Conservation (phyloP, 2,888 invertebrate species). For the Flabesymbios commensalis region DNA sequence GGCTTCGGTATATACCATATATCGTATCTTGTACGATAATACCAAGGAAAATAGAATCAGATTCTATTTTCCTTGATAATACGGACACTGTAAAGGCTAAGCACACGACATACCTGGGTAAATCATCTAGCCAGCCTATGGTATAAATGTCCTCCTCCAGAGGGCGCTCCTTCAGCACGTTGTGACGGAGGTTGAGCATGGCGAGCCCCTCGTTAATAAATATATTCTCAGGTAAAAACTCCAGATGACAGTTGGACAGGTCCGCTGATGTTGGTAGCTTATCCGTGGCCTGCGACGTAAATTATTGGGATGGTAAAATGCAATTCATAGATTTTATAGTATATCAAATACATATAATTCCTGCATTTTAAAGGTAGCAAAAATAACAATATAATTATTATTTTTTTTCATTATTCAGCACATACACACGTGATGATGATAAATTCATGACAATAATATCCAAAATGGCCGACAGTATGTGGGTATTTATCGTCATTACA, state of each 20-base stretch:
- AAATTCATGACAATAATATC: background rate
- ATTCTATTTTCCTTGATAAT: too few species aligned
- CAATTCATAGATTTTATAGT: too few species aligned
- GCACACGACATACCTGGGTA: conserved; percentile 44
- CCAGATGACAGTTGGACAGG: conserved; percentile 62
- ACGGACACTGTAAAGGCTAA: too few species aligned
- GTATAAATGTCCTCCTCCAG: conserved; percentile 59
- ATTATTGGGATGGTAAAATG: background rate
- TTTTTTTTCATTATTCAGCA: too few species aligned
- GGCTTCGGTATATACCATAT: too few species aligned
- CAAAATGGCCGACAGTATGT: background rate
- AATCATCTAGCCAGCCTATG: conserved; percentile 63
- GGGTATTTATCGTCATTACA: background rate
- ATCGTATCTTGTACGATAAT: too few species aligned
- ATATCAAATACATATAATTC: too few species aligned
- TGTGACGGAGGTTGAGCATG: conserved; percentile 61
- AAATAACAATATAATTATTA: too few species aligned
- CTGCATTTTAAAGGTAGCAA: too few species aligned
- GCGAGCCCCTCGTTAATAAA: conserved; percentile 60
- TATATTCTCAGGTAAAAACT: conserved; percentile 62
- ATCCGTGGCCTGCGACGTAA: conserved; percentile 54
- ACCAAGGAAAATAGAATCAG: too few species aligned
- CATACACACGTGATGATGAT: too few species aligned
- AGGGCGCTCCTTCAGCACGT: conserved; percentile 58
- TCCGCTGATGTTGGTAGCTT: conserved; percentile 62